Evolutionary conservation across 2,113 vertebrate genomes (phyloP).

Genomic region (Donacobius atricapilla): DNA sequence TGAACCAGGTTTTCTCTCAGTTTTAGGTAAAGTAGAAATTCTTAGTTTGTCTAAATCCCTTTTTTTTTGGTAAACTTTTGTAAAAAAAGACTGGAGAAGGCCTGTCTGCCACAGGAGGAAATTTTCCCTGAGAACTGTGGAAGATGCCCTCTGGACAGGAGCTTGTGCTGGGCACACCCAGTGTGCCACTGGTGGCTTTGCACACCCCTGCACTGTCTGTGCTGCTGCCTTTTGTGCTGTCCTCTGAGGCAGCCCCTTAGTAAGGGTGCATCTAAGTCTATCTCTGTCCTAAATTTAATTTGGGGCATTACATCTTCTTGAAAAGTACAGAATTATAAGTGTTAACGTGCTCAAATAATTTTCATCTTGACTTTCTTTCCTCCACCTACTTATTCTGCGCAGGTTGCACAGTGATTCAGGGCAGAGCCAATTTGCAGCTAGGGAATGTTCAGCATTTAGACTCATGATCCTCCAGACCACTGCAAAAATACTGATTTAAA

Average conservation of each 20-base stretch:
- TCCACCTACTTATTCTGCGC: background rate
- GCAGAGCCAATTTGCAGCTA: background rate
- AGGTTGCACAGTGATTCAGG: background rate
- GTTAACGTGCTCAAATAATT: background rate
- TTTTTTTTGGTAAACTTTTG: too few species aligned
- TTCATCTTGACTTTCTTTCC: background rate
- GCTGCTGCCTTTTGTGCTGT: background rate
- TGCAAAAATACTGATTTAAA: conserved; percentile 9
- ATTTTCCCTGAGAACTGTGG: background rate
- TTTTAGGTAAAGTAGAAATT: background rate
- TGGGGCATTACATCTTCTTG: background rate
- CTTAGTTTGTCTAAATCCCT: background rate
- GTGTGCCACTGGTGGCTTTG: background rate
- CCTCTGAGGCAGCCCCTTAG: background rate
- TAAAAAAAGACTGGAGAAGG: background rate
- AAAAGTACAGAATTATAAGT: background rate
- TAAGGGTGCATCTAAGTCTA: background rate
- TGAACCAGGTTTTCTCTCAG: background rate
- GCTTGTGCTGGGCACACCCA: background rate
- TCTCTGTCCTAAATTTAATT: background rate
- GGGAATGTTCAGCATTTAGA: background rate
- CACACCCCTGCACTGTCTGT: background rate
- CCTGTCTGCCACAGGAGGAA: background rate
- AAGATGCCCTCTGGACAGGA: background rate
- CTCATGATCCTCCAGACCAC: background rate